Conservation (phyloP, 2,888 invertebrate genomes). For the Drosophila merina region DNA sequence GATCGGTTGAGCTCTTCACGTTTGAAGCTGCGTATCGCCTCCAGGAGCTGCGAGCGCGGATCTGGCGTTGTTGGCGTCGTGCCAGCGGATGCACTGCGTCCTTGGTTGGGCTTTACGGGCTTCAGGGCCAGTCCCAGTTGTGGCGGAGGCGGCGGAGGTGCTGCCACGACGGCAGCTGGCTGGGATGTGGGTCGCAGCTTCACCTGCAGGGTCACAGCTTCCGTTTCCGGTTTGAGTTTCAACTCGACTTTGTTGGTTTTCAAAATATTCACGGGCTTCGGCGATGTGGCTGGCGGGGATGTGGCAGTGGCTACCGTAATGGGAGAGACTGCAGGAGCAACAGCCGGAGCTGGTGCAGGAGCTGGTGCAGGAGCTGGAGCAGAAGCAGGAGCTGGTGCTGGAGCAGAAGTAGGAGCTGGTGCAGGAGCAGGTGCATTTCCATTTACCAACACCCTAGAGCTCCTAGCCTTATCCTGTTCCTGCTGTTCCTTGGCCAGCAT, state of each 20-base stretch:
- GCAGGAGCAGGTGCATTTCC: conserved; percentile 23
- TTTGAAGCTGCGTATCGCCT: conserved; percentile 89
- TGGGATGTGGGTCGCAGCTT: conserved; percentile 54
- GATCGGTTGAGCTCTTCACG: conserved; percentile 79
- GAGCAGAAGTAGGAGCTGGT: background rate
- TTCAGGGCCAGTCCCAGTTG: conserved; percentile 80
- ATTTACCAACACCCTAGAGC: conserved; percentile 55
- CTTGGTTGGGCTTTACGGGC: conserved; percentile 59
- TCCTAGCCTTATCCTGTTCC: conserved; percentile 57
- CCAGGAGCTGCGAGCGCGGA: conserved; percentile 88
- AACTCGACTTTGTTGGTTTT: conserved; percentile 72
- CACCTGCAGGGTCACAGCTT: conserved; percentile 49
- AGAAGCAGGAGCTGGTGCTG: background rate
- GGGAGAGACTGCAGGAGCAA: too few species aligned
- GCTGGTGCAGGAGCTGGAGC: conserved; percentile 6
- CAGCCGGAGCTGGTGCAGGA: conserved; percentile 5
- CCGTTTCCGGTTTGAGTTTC: conserved; percentile 26
- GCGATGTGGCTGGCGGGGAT: conserved; percentile 11
- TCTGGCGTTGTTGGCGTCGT: conserved; percentile 82
- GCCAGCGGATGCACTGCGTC: conserved; percentile 50
- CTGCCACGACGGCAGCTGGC: conserved; percentile 20
- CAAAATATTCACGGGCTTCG: conserved; percentile 48
- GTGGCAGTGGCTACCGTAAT: conserved; percentile 2
- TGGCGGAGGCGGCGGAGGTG: conserved; percentile 50
- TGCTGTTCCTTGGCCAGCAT: conserved; percentile 78